Conservation (phyloP, 2,113 vertebrate genomes). For the Muscicapa adusta region DNA sequence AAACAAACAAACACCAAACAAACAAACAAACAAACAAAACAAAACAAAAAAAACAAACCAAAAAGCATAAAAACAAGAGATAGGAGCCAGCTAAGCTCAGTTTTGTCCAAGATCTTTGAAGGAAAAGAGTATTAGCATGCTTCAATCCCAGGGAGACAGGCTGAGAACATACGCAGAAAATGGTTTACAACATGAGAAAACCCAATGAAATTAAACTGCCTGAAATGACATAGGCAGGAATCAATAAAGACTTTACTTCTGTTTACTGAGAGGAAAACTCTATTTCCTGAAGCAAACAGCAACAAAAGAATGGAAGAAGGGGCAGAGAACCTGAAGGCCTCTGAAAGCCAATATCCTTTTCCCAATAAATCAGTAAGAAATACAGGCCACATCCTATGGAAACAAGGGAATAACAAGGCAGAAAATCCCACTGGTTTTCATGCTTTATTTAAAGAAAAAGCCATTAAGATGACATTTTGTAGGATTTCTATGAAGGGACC, state of each 20-base stretch:
- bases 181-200: neutral
- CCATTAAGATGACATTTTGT: neutral
- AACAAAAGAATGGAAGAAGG: neutral
- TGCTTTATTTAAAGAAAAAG: neutral
- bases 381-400: neutral
- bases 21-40: no score
- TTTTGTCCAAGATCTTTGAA: neutral
- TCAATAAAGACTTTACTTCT: neutral
- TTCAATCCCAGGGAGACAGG: neutral
- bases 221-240: neutral
- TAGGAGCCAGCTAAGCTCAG: neutral
- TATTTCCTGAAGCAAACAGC: neutral
- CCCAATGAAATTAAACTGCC: neutral
- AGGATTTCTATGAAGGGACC: neutral
- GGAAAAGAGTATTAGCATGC: neutral
- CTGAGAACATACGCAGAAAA: neutral
- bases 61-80: neutral
- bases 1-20: no score
- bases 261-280: neutral
- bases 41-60: no score
- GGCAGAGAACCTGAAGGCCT: neutral
- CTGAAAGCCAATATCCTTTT: neutral
- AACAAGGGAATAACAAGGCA: neutral
- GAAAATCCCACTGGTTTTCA: neutral
- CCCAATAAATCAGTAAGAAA: neutral